Evolutionary conservation across 2,113 vertebrate species (phyloP).

Genomic region (Stigmatopora nigra): DNA sequence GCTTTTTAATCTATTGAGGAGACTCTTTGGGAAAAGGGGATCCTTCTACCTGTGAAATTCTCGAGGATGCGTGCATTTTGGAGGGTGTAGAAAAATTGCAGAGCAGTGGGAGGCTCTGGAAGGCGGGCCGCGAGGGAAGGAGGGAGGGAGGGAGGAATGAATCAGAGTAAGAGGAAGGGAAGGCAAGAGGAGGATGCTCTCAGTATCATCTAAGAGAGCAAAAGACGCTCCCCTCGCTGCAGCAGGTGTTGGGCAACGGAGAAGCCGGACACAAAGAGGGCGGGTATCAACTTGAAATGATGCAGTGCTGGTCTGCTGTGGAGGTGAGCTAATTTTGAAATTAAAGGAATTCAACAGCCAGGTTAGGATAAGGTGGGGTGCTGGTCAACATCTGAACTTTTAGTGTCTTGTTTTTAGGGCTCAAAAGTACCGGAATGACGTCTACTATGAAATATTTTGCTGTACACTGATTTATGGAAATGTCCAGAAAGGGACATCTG

Average conservation of each 20-base stretch:
- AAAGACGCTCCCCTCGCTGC: constrained; percentile 46
- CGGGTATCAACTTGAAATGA: constrained; percentile 29
- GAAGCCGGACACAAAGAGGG: constrained; percentile 25
- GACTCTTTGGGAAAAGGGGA: constrained; percentile 14
- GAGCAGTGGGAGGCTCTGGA: constrained; percentile 1
- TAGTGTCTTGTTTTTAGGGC: constrained; percentile 3
- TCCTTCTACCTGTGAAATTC: constrained; percentile 20
- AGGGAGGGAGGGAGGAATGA: constrained; percentile 4
- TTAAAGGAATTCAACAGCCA: not conserved
- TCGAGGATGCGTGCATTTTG: constrained; percentile 9
- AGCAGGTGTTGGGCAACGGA: constrained; percentile 54
- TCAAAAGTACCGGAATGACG: constrained; percentile 45
- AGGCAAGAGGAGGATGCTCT: constrained; percentile 11
- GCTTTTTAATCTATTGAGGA: constrained; percentile 15
- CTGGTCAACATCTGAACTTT: constrained; percentile 30
- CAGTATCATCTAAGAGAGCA: constrained; percentile 30
- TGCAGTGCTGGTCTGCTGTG: constrained; percentile 2
- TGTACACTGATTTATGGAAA: no score
- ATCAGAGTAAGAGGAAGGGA: constrained; percentile 11
- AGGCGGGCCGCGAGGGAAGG: not conserved
- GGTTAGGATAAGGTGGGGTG: not conserved
- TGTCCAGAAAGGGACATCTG: no score
- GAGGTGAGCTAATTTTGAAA: constrained; percentile 34
- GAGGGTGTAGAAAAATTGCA: not conserved
- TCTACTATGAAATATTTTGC: constrained; percentile 11